phyloP scores from a whole-genome alignment of 2,888 invertebrate genomes.

The Gryllus longicercus region DNA sequence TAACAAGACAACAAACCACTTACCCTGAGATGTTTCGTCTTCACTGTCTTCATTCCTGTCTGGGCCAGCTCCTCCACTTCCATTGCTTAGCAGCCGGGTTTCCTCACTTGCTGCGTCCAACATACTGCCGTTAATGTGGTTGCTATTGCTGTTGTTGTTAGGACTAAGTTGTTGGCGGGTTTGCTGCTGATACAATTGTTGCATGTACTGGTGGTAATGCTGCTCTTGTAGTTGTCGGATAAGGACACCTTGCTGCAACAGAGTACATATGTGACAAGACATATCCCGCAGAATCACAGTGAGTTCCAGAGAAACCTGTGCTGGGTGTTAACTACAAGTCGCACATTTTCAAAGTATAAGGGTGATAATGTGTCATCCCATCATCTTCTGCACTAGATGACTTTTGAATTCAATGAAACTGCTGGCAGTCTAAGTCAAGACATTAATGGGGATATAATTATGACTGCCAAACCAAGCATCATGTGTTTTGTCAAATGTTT shows the following conservation, averaged over 20 bases:
- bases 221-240: constrained; percentile 96
- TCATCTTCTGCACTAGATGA: too few species aligned
- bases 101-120: constrained; percentile 39
- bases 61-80: constrained; percentile 39
- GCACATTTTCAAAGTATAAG: too few species aligned
- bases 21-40: constrained; percentile 38
- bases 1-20: not conserved
- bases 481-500: too few species aligned
- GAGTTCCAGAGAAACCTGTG: too few species aligned
- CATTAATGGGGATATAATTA: too few species aligned
- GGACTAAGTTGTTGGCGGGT: constrained; percentile 38
- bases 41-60: constrained; percentile 40
- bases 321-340: too few species aligned
- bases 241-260: constrained; percentile 81
- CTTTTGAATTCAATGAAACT: too few species aligned
- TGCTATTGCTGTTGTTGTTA: not conserved
- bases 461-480: too few species aligned
- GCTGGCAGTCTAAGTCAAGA: too few species aligned
- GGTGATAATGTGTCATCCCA: too few species aligned
- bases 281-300: too few species aligned
- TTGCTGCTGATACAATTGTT: constrained; percentile 72
- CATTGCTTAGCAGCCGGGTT: constrained; percentile 36
- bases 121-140: not conserved
- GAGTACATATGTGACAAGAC: constrained; percentile 18
- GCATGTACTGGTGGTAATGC: constrained; percentile 98